Evolutionary conservation across 2,797 vertebrate species (phyloP), one percentile per base, ranked within the genome.

Genomic region (Leuciscus waleckii): DNA sequence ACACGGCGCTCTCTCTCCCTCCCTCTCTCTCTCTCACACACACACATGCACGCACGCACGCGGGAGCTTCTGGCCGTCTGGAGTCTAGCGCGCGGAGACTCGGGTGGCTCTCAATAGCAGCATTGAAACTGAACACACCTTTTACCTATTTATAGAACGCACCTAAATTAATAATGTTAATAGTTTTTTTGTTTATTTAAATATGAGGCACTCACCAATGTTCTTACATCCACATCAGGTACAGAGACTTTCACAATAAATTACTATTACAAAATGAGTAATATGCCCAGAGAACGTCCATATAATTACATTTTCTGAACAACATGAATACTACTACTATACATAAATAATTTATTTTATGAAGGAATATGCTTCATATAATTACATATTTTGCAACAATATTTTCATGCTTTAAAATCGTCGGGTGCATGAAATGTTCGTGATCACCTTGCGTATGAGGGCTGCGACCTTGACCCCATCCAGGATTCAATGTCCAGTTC

Each of bases 401-500:
- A 41, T 51, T 61, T 41, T 70, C 32, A 41, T 13, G 29, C 9
- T 23, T 29, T 79, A 67, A 63, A 65, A n/a, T 41, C 7, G 37
- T 32, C 21, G 41, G 26, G 10, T 83, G 29, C 19, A 17, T 69
- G 43, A 69, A 74, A 77, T 63, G 54, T 10, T 43, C 41, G 39
- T 11, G 86, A 84, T 89, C 89, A 90, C 86, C 85, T 70, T 87
- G 82, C 76, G 49, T 56, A 67, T 77, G 84, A 85, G 43, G 85
- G 93, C 91, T 90, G 91, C 89, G 92, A 95, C 94, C 94, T 95
- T 94, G 94, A 92, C 94, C 94, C 93, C 92, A 83, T 87, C 84
- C 92, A 92, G 90, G 93, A 93, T 92, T 90, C 91, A 90, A 87
- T 90, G 93, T 95, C 95, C 95, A 83, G 86, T 88, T 88, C 87